phyloP scores from a whole-genome alignment of 2,113 vertebrate species.

The Progne subis region DNA sequence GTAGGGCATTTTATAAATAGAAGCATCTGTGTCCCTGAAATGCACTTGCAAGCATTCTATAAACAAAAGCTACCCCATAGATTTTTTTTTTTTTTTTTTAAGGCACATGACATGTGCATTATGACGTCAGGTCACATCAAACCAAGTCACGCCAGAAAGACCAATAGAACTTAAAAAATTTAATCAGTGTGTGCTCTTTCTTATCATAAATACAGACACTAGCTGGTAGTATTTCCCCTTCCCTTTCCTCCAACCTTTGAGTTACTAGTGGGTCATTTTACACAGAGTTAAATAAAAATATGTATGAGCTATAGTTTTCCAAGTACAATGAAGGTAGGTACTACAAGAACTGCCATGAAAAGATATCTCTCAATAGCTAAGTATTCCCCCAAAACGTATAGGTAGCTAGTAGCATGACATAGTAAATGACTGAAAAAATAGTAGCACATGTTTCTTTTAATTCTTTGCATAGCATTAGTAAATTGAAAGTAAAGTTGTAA shows the following conservation, averaged over 20 bases:
- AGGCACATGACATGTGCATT: background rate
- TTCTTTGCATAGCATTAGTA: background rate
- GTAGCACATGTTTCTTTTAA: background rate
- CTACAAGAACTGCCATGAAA: background rate
- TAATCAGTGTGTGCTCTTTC: background rate
- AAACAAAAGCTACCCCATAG: background rate
- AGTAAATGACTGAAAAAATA: background rate
- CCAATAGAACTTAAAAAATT: background rate
- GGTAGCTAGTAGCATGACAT: background rate
- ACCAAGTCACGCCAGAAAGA: background rate
- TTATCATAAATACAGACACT: background rate
- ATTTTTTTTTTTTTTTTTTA: background rate
- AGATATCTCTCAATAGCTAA: background rate
- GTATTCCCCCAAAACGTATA: background rate
- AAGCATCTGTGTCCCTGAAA: background rate
- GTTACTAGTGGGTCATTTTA: background rate
- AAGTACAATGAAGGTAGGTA: background rate
- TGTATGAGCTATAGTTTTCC: background rate
- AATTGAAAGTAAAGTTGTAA: background rate
- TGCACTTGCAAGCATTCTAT: background rate
- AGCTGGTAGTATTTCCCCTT: background rate
- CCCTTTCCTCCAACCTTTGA: background rate
- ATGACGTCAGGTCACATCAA: slow-evolving; percentile 31
- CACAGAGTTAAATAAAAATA: background rate
- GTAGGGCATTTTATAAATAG: background rate